A percentile compares a stretch with the other conserved stretches of the same genome.
These are phyloP conservation scores for Mus spicilegus DNA, from an alignment of 2,113 vertebrate species.

Conservation along the genomic window DNA sequence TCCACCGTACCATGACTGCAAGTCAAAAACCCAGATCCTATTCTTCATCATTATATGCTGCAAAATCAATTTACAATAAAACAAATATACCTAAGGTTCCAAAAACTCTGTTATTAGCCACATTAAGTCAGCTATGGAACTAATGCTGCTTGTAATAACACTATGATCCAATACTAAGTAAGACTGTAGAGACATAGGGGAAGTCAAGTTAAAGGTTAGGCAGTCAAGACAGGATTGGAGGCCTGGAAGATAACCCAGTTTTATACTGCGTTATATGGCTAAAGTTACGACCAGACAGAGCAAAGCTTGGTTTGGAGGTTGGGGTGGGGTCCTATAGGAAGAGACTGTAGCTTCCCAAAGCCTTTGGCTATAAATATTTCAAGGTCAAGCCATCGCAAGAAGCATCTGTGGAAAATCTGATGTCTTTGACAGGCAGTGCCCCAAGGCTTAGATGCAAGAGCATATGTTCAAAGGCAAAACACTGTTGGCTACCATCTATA, in stretches of 20 bases:
- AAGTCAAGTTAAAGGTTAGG: neutral
- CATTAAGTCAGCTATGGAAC: neutral
- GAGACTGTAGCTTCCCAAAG: neutral
- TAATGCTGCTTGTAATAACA: neutral
- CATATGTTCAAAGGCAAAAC: neutral
- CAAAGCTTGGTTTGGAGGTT: neutral
- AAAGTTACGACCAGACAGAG: neutral
- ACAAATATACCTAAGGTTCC: neutral
- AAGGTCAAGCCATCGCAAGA: conserved; percentile 60
- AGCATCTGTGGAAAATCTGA: conserved; percentile 19
- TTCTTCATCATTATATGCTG: neutral
- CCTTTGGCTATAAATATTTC: conserved; percentile 55
- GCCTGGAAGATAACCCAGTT: conserved; percentile 19
- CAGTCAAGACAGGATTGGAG: neutral
- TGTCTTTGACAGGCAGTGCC: conserved; percentile 52
- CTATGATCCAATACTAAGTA: neutral
- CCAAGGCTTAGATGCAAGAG: conserved; percentile 29
- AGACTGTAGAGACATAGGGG: neutral
- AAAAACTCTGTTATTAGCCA: neutral
- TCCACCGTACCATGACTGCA: neutral
- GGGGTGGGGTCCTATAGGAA: neutral
- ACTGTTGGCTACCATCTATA: neutral
- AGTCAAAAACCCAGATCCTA: conserved; percentile 4
- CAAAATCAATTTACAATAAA: conserved; percentile 15
- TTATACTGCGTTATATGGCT: neutral